Percentiles rank a stretch among this genome's conserved stretches.
These are phyloP conservation scores for Leguminivora glycinivorella DNA, from an alignment of 1,140 invertebrate species.

Conservation along the genomic window DNA sequence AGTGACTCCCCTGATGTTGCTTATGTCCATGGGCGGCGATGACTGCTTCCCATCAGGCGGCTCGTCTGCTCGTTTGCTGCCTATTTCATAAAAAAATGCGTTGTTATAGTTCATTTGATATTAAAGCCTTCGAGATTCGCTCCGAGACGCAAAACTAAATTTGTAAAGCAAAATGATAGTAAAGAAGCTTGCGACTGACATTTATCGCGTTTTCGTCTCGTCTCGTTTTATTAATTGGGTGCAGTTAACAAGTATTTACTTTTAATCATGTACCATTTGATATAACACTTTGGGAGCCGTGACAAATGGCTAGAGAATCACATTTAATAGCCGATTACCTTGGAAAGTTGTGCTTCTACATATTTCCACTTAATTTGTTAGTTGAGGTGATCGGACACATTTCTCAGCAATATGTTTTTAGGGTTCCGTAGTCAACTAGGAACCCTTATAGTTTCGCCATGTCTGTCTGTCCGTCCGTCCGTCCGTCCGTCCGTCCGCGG, in stretches of 20 bases:
- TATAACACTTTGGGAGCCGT: background rate
- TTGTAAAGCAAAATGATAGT: constrained; percentile 11
- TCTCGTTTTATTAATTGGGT: constrained; percentile 25
- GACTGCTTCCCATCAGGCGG: too few relatives aligned
- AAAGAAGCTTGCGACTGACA: constrained; percentile 5
- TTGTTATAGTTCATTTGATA: too few relatives aligned
- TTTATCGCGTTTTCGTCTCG: constrained; percentile 23
- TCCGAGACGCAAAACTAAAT: background rate
- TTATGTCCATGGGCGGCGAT: too few relatives aligned
- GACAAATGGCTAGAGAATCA: background rate
- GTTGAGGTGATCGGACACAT: background rate
- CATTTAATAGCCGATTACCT: background rate
- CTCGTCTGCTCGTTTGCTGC: too few relatives aligned
- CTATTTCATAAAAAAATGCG: too few relatives aligned
- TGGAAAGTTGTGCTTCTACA: background rate
- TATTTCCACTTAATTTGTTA: background rate
- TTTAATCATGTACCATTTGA: constrained; percentile 6
- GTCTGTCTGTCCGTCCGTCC: too few relatives aligned
- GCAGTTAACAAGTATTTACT: constrained; percentile 23
- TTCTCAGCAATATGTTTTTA: too few relatives aligned
- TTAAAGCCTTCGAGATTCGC: background rate
- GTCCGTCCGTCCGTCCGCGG: too few relatives aligned
- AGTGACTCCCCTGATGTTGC: too few relatives aligned
- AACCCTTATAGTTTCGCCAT: too few relatives aligned
- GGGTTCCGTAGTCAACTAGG: too few relatives aligned